Conservation (phyloP, 2,888 invertebrate genomes). For the Thereva nobilitata region DNA sequence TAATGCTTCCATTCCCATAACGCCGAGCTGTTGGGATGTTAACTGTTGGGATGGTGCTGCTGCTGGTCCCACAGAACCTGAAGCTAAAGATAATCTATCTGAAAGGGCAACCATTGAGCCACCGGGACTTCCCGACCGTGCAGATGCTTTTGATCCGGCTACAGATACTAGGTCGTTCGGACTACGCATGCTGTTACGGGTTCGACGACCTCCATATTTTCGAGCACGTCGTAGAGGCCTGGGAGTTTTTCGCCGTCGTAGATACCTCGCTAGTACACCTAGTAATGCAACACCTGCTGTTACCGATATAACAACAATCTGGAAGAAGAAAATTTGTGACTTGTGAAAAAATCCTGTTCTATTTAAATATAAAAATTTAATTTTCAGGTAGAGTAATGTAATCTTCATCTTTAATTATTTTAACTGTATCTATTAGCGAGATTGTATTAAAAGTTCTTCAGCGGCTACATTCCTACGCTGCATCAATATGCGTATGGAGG, state of each 20-base stretch:
- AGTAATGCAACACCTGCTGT: constrained; percentile 76
- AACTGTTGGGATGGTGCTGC: constrained; percentile 65
- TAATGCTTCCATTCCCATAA: constrained; percentile 91
- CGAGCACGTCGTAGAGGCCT: constrained; percentile 63
- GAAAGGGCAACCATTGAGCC: constrained; percentile 64
- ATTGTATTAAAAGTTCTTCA: no score
- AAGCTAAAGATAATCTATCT: constrained; percentile 70
- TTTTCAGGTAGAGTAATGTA: no score
- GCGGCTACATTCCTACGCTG: no score
- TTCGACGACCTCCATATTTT: constrained; percentile 62
- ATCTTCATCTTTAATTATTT: no score
- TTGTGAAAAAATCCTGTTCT: no score
- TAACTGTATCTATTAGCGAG: no score
- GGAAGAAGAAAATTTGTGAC: constrained; percentile 24
- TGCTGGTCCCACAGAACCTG: constrained; percentile 65
- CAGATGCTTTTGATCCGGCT: constrained; percentile 68
- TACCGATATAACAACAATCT: constrained; percentile 59
- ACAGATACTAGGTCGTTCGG: constrained; percentile 72
- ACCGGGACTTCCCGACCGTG: constrained; percentile 64
- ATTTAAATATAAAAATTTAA: no score
- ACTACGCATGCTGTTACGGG: constrained; percentile 66
- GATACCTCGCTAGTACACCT: constrained; percentile 78
- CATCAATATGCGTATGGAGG: no score
- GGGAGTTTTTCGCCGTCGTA: constrained; percentile 71
- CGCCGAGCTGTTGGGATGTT: constrained; percentile 85